Evolutionary conservation across 2,888 invertebrate species (phyloP), one percentile per base, ranked within the genome.

Genomic region (Hyalella azteca): DNA sequence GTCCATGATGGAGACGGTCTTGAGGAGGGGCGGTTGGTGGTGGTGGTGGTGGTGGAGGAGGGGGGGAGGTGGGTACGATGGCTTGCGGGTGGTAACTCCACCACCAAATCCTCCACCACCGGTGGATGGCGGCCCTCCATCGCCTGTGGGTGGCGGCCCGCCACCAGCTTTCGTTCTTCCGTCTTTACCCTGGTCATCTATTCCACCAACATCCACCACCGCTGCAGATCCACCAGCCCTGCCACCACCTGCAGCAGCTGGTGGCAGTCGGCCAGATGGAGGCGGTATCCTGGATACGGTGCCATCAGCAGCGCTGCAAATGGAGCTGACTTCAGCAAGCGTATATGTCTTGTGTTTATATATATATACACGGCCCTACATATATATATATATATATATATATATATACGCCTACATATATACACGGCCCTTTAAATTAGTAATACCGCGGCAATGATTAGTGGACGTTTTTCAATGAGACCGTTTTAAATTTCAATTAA

Each of bases 1-100:
- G 80, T 87, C 87, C 78, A 87, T 86, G 81, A 87, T 87, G 80
- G 87, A 87, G 78, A 86, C 86, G 26, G 87, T 87, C 77, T 85
- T 85, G 36, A 85, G 81, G 50, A 82, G 81, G 7, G 79, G 79
- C 1, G 81, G 84, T 39, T 84, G 84, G 40, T 79, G 75, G 45
- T 81, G 81, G 41, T 73, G 73, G 39, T 7, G 73, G 40, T 59
- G 59, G n/a, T 13, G 50, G 32, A 32, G 59, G n/a, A 22, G 54
- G 32, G 59, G 59, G n/a, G 54, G 54, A 15, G 32, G 59, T 15
- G 59, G 32, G 59, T 59, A 59, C 22, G 77, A 78, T 45, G 59
- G 60, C 19, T 49, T 22, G 5, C 59, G 26, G 19, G 73, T 36
- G 26, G 78, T 48, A 19, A 75, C 75, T 29, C 81, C 79, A 36